Percentiles rank a stretch among this genome's conserved stretches.
phyloP scores from a whole-genome alignment of 2,797 vertebrate species.

The Anguilla obscura region DNA sequence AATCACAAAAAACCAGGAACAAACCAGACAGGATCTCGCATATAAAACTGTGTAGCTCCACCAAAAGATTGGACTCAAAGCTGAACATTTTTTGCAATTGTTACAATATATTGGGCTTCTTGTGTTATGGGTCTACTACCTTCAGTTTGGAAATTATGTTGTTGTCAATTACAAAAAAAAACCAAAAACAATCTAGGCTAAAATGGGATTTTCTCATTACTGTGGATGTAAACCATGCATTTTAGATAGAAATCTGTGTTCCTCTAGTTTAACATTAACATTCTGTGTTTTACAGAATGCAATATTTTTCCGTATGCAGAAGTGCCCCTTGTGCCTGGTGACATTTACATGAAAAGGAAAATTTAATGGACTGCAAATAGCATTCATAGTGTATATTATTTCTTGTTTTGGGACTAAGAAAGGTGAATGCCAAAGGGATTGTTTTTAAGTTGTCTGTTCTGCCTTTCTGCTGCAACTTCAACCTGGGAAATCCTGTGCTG shows the following conservation, averaged over 20 bases:
- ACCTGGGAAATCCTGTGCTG: slow-evolving; percentile 46
- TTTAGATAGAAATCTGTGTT: neutral
- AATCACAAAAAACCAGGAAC: slow-evolving; percentile 69
- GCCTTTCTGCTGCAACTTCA: slow-evolving; percentile 48
- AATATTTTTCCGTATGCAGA: too few relatives aligned
- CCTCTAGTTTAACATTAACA: neutral
- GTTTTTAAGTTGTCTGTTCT: slow-evolving; percentile 44
- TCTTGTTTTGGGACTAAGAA: neutral
- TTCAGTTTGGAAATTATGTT: neutral
- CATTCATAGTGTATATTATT: slow-evolving; percentile 8
- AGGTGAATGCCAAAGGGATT: slow-evolving; percentile 39
- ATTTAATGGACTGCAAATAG: too few relatives aligned
- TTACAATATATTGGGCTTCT: neutral
- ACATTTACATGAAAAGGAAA: too few relatives aligned
- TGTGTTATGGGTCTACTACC: neutral
- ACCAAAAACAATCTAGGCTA: too few relatives aligned
- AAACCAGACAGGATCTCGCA: slow-evolving; percentile 57
- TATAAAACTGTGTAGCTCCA: neutral
- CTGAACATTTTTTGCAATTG: neutral
- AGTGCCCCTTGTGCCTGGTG: too few relatives aligned
- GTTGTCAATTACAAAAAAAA: neutral
- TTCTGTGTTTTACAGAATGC: too few relatives aligned
- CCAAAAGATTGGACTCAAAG: neutral
- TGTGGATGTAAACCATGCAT: neutral
- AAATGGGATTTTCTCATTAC: neutral